These are phyloP conservation scores for Nothobranchius kuhntae DNA, from an alignment of 2,113 vertebrate genomes.

Conservation along the genomic window DNA sequence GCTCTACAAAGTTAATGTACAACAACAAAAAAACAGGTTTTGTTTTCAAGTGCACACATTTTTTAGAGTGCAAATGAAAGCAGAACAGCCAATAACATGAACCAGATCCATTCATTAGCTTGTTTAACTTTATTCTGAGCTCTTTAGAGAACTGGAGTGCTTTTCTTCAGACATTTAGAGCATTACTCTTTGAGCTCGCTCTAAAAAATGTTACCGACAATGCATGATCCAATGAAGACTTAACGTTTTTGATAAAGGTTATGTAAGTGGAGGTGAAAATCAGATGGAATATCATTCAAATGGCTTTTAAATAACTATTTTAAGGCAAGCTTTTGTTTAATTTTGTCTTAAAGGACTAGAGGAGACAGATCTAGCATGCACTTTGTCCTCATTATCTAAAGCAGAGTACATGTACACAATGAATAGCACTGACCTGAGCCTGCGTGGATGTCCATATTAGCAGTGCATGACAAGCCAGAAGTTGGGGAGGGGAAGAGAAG, in stretches of 20 bases:
- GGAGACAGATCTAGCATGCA: conserved; percentile 65
- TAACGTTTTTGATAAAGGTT: conserved; percentile 15
- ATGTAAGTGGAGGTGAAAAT: conserved; percentile 16
- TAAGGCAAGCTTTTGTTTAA: conserved; percentile 30
- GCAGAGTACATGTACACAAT: conserved; percentile 80
- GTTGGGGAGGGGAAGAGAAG: conserved; percentile 84
- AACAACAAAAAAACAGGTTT: background rate
- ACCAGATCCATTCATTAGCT: background rate
- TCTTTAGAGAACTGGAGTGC: conserved; percentile 19
- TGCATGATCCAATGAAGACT: conserved; percentile 45
- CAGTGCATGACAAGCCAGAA: conserved; percentile 89
- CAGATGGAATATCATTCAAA: conserved; percentile 36
- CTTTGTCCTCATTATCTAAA: conserved; percentile 68
- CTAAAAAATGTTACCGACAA: conserved; percentile 18
- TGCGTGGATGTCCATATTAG: conserved; percentile 97
- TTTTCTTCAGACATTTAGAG: conserved; percentile 8
- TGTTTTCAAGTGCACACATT: conserved; percentile 5
- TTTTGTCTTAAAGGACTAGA: conserved; percentile 16
- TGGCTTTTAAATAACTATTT: conserved; percentile 35
- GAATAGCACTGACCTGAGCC: conserved; percentile 96
- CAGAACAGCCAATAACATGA: background rate
- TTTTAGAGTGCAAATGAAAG: background rate
- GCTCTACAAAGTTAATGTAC: no score
- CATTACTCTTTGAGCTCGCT: conserved; percentile 27
- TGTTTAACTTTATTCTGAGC: background rate